Conservation (phyloP, 1,140 invertebrate genomes). For the Drosophila truncata region DNA sequence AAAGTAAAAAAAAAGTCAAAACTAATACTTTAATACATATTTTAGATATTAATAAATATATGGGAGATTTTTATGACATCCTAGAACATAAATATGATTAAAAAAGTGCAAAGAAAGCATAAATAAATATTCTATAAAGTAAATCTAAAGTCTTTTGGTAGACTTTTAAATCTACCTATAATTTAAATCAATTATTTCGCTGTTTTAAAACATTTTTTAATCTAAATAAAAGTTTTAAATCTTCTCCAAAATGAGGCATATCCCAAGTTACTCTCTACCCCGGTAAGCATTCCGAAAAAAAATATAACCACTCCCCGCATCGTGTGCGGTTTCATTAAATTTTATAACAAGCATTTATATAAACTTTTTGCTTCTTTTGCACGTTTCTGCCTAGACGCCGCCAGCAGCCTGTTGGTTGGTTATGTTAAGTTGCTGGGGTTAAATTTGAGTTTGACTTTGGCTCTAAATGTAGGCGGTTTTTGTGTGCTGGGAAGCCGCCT, state of each 20-base stretch:
- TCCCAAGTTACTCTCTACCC: not conserved
- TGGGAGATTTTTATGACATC: not conserved
- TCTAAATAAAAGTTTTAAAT: not conserved
- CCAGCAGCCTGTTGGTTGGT: slow-evolving; percentile 29
- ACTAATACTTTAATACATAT: no score
- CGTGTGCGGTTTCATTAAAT: slow-evolving; percentile 78
- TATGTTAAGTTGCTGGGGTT: slow-evolving; percentile 50
- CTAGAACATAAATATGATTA: not conserved
- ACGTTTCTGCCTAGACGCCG: slow-evolving; percentile 44
- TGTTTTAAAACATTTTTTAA: not conserved
- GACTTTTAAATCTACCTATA: no score
- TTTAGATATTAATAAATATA: no score
- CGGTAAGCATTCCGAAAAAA: slow-evolving; percentile 31
- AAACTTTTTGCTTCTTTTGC: slow-evolving; percentile 48
- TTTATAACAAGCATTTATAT: slow-evolving; percentile 77
- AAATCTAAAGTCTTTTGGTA: not conserved
- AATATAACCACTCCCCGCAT: slow-evolving; percentile 41
- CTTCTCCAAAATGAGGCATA: not conserved
- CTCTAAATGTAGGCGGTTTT: slow-evolving; percentile 19
- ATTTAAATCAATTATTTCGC: no score
- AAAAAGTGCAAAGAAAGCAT: not conserved
- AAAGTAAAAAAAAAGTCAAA: no score
- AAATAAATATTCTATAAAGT: not conserved
- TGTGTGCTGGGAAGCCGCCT: slow-evolving; percentile 51
- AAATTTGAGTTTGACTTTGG: slow-evolving; percentile 35